These are phyloP conservation scores for Heptranchias perlo DNA, from an alignment of 2,113 vertebrate species.

Conservation along the genomic window DNA sequence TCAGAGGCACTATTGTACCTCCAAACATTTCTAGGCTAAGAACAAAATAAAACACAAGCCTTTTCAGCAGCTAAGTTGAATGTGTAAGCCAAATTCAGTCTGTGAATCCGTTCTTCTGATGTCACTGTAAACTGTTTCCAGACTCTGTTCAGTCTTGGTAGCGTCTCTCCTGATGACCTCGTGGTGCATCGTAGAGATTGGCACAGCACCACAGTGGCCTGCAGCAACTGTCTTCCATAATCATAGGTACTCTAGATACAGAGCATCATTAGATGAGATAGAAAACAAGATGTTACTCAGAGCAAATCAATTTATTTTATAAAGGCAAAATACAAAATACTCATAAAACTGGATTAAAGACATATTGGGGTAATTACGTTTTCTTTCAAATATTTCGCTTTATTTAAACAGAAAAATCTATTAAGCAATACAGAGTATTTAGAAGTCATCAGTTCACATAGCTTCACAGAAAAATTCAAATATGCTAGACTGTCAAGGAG, in stretches of 20 bases:
- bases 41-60: slow-evolving; percentile 51
- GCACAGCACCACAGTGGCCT: slow-evolving; percentile 92
- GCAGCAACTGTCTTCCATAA: slow-evolving; percentile 90
- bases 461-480: not conserved
- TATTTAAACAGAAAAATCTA: not conserved
- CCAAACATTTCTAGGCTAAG: not conserved
- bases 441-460: not conserved
- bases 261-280: not conserved
- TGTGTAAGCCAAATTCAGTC: slow-evolving; percentile 78
- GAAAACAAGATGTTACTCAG: not conserved
- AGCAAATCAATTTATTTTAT: not conserved
- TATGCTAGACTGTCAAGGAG: not conserved
- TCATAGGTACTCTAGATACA: slow-evolving; percentile 84
- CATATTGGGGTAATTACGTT: not conserved
- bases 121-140: slow-evolving; percentile 96
- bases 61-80: slow-evolving; percentile 86
- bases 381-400: not conserved
- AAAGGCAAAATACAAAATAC: not conserved
- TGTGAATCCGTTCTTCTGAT: slow-evolving; percentile 80
- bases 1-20: too few species aligned
- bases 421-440: not conserved
- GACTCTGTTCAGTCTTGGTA: slow-evolving; percentile 86
- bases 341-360: not conserved
- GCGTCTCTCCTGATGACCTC: slow-evolving; percentile 87
- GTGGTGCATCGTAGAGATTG: slow-evolving; percentile 92